These are phyloP conservation scores for Eupithecia vulgata DNA, from an alignment of 2,888 invertebrate genomes.

Conservation along the genomic window DNA sequence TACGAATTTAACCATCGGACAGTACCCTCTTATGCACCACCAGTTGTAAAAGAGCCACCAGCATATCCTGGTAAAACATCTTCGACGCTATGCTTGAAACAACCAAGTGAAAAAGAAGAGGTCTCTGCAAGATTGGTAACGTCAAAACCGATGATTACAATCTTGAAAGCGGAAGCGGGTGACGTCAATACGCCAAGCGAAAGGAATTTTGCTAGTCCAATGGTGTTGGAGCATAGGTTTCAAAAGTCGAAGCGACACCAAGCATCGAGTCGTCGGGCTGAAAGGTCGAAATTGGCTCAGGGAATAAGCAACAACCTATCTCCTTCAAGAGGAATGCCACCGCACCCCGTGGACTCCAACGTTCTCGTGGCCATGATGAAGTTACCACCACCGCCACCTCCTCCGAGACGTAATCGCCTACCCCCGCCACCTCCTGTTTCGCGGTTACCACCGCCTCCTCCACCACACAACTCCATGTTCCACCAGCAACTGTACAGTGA, in stretches of 20 bases:
- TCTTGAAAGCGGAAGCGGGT: conserved; percentile 90
- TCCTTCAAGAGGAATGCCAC: conserved; percentile 73
- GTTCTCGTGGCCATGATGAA: conserved; percentile 86
- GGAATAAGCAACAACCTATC: conserved; percentile 76
- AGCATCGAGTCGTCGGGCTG: conserved; percentile 84
- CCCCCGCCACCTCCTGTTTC: conserved; percentile 88
- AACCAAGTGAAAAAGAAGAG: conserved; percentile 83
- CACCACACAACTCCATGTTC: conserved; percentile 93
- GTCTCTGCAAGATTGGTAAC: conserved; percentile 90
- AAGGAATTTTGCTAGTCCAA: conserved; percentile 79
- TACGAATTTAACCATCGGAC: conserved; percentile 87
- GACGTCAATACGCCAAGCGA: conserved; percentile 86
- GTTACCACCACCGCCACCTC: conserved; percentile 83
- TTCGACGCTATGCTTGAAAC: conserved; percentile 54
- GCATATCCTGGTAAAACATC: conserved; percentile 84
- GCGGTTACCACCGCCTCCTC: conserved; percentile 87
- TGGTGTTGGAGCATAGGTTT: conserved; percentile 78
- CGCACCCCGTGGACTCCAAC: conserved; percentile 75
- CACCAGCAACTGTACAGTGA: conserved; percentile 95
- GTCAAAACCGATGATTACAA: conserved; percentile 89
- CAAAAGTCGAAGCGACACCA: conserved; percentile 80
- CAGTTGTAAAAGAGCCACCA: conserved; percentile 85
- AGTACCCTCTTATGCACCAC: conserved; percentile 62
- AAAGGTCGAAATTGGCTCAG: conserved; percentile 85
- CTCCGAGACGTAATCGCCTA: conserved; percentile 84